These are phyloP conservation scores for Odontesthes bonariensis DNA, from an alignment of 2,113 vertebrate species.

Conservation along the genomic window DNA sequence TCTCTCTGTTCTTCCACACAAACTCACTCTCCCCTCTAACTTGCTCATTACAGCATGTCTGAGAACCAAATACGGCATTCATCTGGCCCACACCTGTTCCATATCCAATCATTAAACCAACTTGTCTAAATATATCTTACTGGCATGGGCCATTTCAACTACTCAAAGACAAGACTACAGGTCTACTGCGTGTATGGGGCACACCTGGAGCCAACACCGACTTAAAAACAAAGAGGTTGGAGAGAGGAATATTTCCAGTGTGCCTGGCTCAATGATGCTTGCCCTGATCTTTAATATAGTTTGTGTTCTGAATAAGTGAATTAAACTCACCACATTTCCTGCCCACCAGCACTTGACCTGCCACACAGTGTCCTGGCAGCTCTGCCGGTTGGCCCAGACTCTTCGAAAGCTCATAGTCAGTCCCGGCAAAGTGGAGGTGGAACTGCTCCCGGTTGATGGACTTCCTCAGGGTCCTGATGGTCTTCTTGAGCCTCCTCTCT, in stretches of 20 bases:
- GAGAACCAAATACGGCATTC: slow-evolving; percentile 74
- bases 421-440: slow-evolving; percentile 89
- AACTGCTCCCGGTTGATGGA: slow-evolving; percentile 94
- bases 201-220: slow-evolving; percentile 20
- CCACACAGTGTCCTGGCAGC: slow-evolving; percentile 82
- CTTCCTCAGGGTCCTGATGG: slow-evolving; percentile 91
- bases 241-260: slow-evolving; percentile 15
- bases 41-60: slow-evolving; percentile 74
- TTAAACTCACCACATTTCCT: slow-evolving; percentile 91
- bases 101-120: slow-evolving; percentile 77
- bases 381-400: slow-evolving; percentile 79
- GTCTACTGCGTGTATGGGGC: slow-evolving; percentile 30
- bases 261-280: slow-evolving; percentile 5
- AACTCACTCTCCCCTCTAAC: slow-evolving; percentile 53
- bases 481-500: slow-evolving; percentile 94
- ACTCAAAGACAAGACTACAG: slow-evolving; percentile 52
- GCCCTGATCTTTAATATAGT: neutral
- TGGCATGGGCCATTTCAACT: slow-evolving; percentile 62
- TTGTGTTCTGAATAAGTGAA: slow-evolving; percentile 11
- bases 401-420: slow-evolving; percentile 87
- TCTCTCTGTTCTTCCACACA: slow-evolving; percentile 66
- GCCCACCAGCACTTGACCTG: slow-evolving; percentile 85
- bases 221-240: slow-evolving; percentile 21
- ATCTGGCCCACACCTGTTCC: slow-evolving; percentile 79
- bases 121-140: slow-evolving; percentile 73